These are phyloP conservation scores for Delphinapterus leucas DNA, from an alignment of 2,113 vertebrate species.

Conservation along the genomic window DNA sequence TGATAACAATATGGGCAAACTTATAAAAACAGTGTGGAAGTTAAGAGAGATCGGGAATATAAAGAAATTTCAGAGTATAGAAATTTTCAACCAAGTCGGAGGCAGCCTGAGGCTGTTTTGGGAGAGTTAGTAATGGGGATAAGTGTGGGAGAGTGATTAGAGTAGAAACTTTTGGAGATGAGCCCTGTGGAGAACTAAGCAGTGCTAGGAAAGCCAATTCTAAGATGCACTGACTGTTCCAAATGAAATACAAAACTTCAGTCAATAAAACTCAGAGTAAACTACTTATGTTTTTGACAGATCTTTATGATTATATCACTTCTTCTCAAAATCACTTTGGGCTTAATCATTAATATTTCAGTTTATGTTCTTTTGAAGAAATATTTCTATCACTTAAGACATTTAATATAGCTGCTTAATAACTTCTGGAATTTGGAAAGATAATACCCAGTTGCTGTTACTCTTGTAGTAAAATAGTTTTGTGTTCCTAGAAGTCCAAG, in stretches of 20 bases:
- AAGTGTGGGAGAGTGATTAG: background rate
- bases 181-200: background rate
- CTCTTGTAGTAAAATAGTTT: background rate
- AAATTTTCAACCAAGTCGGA: background rate
- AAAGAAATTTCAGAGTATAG: background rate
- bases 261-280: background rate
- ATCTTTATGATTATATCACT: background rate
- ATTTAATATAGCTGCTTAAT: background rate
- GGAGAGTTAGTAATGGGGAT: background rate
- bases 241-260: background rate
- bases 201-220: background rate
- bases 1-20: background rate
- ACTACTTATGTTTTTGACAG: background rate
- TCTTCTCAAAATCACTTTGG: background rate
- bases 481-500: conserved; percentile 13
- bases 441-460: background rate
- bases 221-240: background rate
- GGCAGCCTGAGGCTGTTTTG: background rate
- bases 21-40: background rate
- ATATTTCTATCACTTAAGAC: background rate
- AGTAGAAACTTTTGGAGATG: background rate
- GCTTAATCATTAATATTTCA: conserved; percentile 1
- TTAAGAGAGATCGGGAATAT: background rate
- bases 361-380: background rate
- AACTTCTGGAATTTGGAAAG: background rate